phyloP scores from a whole-genome alignment of 1,140 invertebrate species.

The Orchesella cincta region DNA sequence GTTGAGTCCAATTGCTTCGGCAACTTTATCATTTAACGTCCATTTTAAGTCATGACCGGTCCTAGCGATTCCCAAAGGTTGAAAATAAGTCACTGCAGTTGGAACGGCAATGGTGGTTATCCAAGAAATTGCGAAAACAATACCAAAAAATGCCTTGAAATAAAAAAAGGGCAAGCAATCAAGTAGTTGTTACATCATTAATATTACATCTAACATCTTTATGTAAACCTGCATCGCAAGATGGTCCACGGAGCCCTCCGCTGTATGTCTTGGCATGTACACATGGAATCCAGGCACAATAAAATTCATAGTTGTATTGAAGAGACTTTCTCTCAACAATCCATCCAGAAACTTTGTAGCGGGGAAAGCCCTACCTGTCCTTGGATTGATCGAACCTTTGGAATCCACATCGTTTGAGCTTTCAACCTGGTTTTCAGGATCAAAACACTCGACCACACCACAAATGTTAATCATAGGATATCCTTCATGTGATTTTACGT shows the following conservation, averaged over 20 bases:
- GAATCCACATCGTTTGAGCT: too few species aligned
- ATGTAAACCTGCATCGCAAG: slow-evolving; percentile 10
- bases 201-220: too few species aligned
- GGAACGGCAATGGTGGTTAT: slow-evolving; percentile 8
- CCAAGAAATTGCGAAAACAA: slow-evolving; percentile 13
- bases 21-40: not conserved
- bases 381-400: too few species aligned
- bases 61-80: not conserved
- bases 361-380: not conserved
- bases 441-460: too few species aligned
- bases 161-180: not conserved
- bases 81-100: not conserved
- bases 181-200: too few species aligned
- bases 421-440: too few species aligned
- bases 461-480: too few species aligned
- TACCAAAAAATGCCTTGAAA: slow-evolving; percentile 30
- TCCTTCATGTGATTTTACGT: too few species aligned
- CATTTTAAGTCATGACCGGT: not conserved
- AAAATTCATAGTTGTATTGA: slow-evolving; percentile 29
- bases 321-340: not conserved
- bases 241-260: slow-evolving; percentile 1
- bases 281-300: slow-evolving; percentile 11
- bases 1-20: slow-evolving; percentile 13
- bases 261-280: not conserved
- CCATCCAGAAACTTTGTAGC: not conserved